Evolutionary conservation across 2,113 vertebrate species (phyloP).

Genomic region (Kryptolebias marmoratus): DNA sequence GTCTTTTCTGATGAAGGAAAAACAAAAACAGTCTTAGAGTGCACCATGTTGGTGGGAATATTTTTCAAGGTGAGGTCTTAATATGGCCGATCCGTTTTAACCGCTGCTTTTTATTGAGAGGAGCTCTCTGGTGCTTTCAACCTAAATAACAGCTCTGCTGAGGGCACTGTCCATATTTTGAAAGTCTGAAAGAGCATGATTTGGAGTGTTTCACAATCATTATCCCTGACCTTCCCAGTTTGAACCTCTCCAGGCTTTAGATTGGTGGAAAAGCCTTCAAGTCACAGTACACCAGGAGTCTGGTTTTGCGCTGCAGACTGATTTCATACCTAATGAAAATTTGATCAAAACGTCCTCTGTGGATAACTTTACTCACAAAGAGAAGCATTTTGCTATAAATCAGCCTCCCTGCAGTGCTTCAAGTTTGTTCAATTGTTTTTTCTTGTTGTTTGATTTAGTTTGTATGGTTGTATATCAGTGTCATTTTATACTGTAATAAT

Average conservation of each 20-base stretch:
- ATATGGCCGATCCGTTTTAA: conserved; percentile 17
- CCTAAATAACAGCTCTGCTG: conserved; percentile 49
- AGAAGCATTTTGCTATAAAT: neutral
- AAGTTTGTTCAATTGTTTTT: neutral
- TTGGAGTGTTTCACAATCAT: conserved; percentile 66
- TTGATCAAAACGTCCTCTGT: conserved; percentile 41
- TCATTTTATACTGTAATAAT: too few species aligned
- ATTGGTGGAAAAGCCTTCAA: conserved; percentile 66
- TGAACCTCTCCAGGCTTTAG: conserved; percentile 68
- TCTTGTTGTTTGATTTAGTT: too few species aligned
- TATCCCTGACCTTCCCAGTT: conserved; percentile 60
- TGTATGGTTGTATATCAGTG: too few species aligned
- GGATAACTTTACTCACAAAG: conserved; percentile 26
- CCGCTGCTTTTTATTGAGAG: conserved; percentile 44
- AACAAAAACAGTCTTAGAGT: neutral
- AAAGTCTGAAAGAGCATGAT: conserved; percentile 61
- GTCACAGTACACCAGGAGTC: conserved; percentile 59
- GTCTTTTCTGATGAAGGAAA: neutral
- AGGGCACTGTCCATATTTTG: conserved; percentile 59
- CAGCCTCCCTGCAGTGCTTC: conserved; percentile 1
- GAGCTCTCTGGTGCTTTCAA: conserved; percentile 53
- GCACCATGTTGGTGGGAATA: conserved; percentile 19
- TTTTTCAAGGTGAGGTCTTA: conserved; percentile 38
- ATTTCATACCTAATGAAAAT: conserved; percentile 58
- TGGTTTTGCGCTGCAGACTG: conserved; percentile 51